Evolutionary conservation across 1,140 invertebrate species (phyloP).

Genomic region (Tachypleus tridentatus): DNA sequence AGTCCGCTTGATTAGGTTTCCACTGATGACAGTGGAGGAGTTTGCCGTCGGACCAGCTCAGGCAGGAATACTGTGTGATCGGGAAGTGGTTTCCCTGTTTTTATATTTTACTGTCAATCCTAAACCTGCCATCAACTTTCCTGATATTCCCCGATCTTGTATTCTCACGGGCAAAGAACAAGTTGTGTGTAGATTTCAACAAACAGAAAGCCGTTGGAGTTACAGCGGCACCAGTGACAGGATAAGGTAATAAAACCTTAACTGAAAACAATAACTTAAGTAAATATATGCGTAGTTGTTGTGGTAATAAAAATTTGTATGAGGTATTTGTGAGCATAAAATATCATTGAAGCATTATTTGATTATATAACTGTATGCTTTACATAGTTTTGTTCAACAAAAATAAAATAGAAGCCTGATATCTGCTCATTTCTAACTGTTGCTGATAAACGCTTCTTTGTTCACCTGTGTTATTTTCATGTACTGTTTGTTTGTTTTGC

Average conservation of each 20-base stretch:
- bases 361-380: too few relatives aligned
- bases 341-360: too few relatives aligned
- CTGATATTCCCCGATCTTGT: constrained; percentile 61
- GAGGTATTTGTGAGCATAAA: too few relatives aligned
- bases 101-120: constrained; percentile 69
- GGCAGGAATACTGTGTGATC: constrained; percentile 57
- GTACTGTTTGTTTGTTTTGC: too few relatives aligned
- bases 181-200: constrained; percentile 63
- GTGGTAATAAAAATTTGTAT: too few relatives aligned
- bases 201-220: constrained; percentile 71
- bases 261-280: too few relatives aligned
- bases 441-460: too few relatives aligned
- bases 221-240: constrained; percentile 75
- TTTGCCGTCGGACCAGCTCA: constrained; percentile 69
- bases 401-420: too few relatives aligned
- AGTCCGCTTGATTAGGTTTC: constrained; percentile 63
- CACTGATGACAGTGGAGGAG: constrained; percentile 75
- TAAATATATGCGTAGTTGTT: too few relatives aligned
- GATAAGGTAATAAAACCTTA: constrained; percentile 45
- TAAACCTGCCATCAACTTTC: constrained; percentile 56
- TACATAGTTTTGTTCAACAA: too few relatives aligned
- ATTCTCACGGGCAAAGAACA: constrained; percentile 66
- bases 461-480: too few relatives aligned
- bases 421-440: too few relatives aligned
- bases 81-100: constrained; percentile 64